Base-by-base conservation (phyloP, 2,888 invertebrate species). In the Eueremaeus valkanovi region DNA sequence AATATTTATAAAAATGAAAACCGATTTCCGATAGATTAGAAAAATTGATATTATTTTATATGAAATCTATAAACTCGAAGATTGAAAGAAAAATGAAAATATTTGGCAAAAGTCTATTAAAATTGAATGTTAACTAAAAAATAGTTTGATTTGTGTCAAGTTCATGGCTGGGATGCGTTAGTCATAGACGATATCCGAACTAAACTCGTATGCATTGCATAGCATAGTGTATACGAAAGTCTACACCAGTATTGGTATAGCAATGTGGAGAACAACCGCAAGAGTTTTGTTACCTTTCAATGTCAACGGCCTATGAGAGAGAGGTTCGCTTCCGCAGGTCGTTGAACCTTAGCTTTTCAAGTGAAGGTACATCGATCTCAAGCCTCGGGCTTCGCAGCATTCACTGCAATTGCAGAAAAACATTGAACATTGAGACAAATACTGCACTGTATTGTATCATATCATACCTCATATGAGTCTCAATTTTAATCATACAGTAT, bases 311-410 rank as follows among this genome's bases (percentile, higher is more conserved):
- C 66, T 33, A 66, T 66, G 66, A 66, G 66, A 66, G 66, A 66
- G 66, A 66, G 66, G 66, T 66, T 66, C 31, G 66, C 66, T 66
- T 66, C 66, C 66, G 66, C 66, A 36, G 66, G 66, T 66, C 66
- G 31, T 66, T 66, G 31, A 66, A 36, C 66, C 66, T n/a, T 66
- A 11, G n/a, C n/a, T 9, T 36, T 66, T 66, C 66, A 66, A 66
- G 36, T 66, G 66, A 66, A 66, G 66, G 66, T 11, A 66, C 66
- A 66, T 66, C 36, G 66, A 66, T 58, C 58, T 58, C 58, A 31
- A 29, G 11, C 13, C 27, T 9, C 55, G 21, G 24, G 21, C 55
- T 55, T 8, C 21, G 8, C 8, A 9, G 21, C 55, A 9, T 24
- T 55, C 55, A 24, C 55, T 55, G 8, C 24, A 11, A n/a, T n/a